Evolutionary conservation across 2,888 invertebrate genomes (phyloP), one percentile per base, ranked within the genome.

Genomic region (Cryptocephalus moraei): DNA sequence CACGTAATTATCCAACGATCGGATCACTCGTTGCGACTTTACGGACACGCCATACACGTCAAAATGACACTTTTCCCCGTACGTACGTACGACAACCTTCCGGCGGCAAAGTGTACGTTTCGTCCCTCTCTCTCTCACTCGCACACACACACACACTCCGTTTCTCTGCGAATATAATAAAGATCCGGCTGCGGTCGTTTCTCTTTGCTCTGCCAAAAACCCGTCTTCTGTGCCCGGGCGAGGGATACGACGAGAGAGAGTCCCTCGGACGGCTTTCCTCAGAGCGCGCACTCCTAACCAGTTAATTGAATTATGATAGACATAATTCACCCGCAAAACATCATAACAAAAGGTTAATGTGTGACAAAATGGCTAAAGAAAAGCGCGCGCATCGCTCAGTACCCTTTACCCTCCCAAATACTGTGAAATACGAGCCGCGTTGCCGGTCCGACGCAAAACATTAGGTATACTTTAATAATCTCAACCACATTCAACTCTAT

Each of bases 261-360:
- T 22, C 22, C 22, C 22, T 22, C 22, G 22, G 22, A 22, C 22
- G 2, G 22, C 22, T 46, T 46, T 47, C 43, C 49, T 50, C 44
- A 48, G 42, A 48, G 36, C 47, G 45, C 48, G 34, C 51, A 43
- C 46, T 22, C 22, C 22, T 22, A 46, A 48, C 44, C 43, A 51
- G 56, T 52, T 63, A 62, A 65, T 63, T 65, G 58, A 61, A 58
- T 63, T 62, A 62, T 48, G 51, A 61, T 56, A 52, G 56, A 64
- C 65, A 67, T 67, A 62, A 67, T 67, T 68, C 64, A 67, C 65
- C 22, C 65, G 48, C 49, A 65, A 67, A 66, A 66, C 64, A 69
- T 68, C 68, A 69, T 66, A 70, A 71, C 71, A 70, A 70, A 70
- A 70, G 69, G 68, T 70, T 70, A 70, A 67, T 68, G 46, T 69